These are phyloP conservation scores for Morinoia aosen DNA, from an alignment of 2,888 invertebrate species.

Conservation along the genomic window DNA sequence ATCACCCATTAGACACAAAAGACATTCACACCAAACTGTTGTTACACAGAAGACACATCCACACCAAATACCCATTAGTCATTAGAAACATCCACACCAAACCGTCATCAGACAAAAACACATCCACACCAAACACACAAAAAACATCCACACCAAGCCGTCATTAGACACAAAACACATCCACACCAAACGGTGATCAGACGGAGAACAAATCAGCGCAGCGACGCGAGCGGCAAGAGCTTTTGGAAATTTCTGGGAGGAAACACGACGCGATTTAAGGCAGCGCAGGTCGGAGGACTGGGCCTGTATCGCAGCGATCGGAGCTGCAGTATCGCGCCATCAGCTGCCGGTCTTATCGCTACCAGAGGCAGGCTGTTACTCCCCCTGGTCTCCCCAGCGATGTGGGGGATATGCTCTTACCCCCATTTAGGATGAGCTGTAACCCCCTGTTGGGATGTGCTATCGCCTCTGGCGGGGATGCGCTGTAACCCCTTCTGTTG, in stretches of 20 bases:
- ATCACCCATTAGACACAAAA: too few species aligned
- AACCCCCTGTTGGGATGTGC: too few species aligned
- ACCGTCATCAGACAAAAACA: not conserved
- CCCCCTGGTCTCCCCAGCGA: not conserved
- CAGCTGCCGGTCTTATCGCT: slow-evolving; percentile 41
- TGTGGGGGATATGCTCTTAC: not conserved
- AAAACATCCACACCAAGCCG: too few species aligned
- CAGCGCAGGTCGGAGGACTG: slow-evolving; percentile 1
- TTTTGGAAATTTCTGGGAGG: slow-evolving; percentile 17
- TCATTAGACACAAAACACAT: too few species aligned
- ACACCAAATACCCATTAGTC: too few species aligned
- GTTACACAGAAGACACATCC: not conserved
- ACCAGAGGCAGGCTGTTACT: slow-evolving; percentile 45
- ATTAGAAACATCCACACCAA: not conserved
- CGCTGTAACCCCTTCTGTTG: too few species aligned
- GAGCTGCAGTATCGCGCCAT: slow-evolving; percentile 53
- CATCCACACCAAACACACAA: too few species aligned
- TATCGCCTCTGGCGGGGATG: too few species aligned
- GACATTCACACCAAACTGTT: not conserved
- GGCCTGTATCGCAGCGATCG: slow-evolving; percentile 43
- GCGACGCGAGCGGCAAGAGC: not conserved
- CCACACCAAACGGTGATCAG: not conserved
- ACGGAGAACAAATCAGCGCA: not conserved
- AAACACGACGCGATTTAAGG: slow-evolving; percentile 18
- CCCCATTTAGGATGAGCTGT: not conserved